Evolutionary conservation across 2,113 vertebrate genomes (phyloP).

Genomic region (Cygnus atratus): DNA sequence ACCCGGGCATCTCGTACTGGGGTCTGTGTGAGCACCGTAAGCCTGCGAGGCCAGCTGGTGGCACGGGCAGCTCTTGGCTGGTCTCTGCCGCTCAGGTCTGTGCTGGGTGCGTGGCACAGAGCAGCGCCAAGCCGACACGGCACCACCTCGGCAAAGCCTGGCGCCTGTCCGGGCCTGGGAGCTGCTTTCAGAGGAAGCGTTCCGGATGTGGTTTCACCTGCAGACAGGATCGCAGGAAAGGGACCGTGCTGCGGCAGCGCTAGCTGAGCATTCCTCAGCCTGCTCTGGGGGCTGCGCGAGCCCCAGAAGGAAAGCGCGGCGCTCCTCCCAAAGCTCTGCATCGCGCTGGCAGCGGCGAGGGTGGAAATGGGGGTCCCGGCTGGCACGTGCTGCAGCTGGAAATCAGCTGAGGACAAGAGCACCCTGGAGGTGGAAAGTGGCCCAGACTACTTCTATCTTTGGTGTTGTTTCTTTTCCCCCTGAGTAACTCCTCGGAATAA

Average conservation of each 20-base stretch:
- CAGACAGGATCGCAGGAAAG: rapidly evolving
- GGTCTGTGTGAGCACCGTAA: too few relatives aligned
- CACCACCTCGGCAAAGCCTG: background rate
- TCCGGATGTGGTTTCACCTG: background rate
- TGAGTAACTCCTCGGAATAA: background rate
- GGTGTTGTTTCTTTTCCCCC: background rate
- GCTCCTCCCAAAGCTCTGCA: too few relatives aligned
- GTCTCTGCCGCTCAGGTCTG: background rate
- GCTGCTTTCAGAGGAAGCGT: background rate
- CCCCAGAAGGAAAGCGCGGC: background rate
- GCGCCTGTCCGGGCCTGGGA: background rate
- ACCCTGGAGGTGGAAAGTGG: background rate
- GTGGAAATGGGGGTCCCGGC: background rate
- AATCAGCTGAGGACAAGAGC: background rate
- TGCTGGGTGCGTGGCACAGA: background rate
- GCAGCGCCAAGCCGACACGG: background rate
- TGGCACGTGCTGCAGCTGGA: background rate
- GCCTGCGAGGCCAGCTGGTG: background rate
- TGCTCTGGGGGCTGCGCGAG: background rate
- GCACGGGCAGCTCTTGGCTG: background rate
- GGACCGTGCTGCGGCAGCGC: background rate
- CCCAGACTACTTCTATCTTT: background rate
- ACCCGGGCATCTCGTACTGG: background rate
- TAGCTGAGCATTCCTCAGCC: background rate
- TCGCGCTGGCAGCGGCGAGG: background rate